These are phyloP conservation scores for Cristatella mucedo DNA, from an alignment of 2,888 invertebrate species.

Conservation along the genomic window DNA sequence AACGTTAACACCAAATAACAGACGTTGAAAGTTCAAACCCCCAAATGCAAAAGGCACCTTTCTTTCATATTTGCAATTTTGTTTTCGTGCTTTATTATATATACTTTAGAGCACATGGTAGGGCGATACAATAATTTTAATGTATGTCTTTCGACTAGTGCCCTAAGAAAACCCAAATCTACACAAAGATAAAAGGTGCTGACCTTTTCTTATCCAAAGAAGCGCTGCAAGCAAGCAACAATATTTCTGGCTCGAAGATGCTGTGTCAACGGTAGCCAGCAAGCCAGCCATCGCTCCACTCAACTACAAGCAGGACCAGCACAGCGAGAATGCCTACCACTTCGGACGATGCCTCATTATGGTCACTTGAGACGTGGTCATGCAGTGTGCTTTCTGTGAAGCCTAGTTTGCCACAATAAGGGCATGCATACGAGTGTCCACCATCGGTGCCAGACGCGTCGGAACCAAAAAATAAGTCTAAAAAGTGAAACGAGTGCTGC, in stretches of 20 bases:
- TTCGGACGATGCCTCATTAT: slow-evolving; percentile 76
- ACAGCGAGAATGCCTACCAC: slow-evolving; percentile 47
- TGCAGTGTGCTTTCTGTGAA: slow-evolving; percentile 78
- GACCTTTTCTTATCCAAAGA: background rate
- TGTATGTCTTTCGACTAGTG: too few relatives aligned
- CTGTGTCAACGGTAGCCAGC: too few relatives aligned
- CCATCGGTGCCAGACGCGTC: slow-evolving; percentile 72
- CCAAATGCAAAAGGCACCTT: too few relatives aligned
- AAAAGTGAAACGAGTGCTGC: too few relatives aligned
- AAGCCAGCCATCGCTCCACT: background rate
- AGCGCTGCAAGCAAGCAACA: background rate
- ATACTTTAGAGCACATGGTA: too few relatives aligned
- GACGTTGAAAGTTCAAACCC: too few relatives aligned
- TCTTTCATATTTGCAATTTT: too few relatives aligned
- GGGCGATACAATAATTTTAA: too few relatives aligned
- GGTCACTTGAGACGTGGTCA: slow-evolving; percentile 55
- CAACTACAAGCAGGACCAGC: slow-evolving; percentile 10
- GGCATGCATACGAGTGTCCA: slow-evolving; percentile 90
- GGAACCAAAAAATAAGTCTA: slow-evolving; percentile 86
- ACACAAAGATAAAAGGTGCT: background rate
- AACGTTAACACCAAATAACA: too few relatives aligned
- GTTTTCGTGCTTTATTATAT: too few relatives aligned
- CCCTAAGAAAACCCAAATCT: background rate
- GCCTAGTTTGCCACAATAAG: slow-evolving; percentile 90
- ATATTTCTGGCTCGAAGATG: background rate